Base-by-base conservation (phyloP, 2,113 vertebrate species). In the Nicator chloris region DNA sequence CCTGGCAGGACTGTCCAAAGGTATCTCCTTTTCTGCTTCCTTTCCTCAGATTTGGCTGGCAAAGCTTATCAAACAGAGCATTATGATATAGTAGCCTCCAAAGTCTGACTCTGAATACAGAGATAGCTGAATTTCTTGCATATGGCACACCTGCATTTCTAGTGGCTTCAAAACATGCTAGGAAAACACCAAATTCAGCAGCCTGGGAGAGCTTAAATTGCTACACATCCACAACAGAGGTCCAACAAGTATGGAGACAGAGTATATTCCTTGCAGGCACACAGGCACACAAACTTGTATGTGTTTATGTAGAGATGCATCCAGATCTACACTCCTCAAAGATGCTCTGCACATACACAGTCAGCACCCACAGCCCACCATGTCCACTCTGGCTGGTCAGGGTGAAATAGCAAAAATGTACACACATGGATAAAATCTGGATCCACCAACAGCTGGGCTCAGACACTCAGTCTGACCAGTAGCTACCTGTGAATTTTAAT, bases 231-330 rank as follows among this genome's bases (percentile, higher is more conserved):
- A 15, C 1, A 2, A 31, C 31, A 21, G 42, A 28, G 28, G 16
- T 80, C 49, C 5, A 10, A 28, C 0, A 1, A 22, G 31, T 16
- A 51, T 0, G 0, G 53, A 81, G 18, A 33, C 15, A 26, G 22
- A 51, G 10, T 3, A 0, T 6, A 20, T 65, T 88, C 40, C n/a
- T 57, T 26, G 21, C 5, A 60, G 56, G 20, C 39, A 15, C 30
- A 11, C 10, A 28, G 26, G 11, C 53, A 80, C 40, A 44, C 7
- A 30, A 10, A 51, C 37, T 56, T 21, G 2, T 31, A 3, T 8
- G 3, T 42, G n/a, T 49, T 13, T 81, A 20, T 20, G 7, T 9
- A 42, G 3, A 45, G 35, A 18, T 33, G 4, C 23, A 10, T 54
- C 42, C 37, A 37, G 31, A 49, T 40, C 35, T 35, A 3, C 6